Base-by-base conservation (phyloP, 2,113 vertebrate genomes). In the Coreoperca whiteheadi region DNA sequence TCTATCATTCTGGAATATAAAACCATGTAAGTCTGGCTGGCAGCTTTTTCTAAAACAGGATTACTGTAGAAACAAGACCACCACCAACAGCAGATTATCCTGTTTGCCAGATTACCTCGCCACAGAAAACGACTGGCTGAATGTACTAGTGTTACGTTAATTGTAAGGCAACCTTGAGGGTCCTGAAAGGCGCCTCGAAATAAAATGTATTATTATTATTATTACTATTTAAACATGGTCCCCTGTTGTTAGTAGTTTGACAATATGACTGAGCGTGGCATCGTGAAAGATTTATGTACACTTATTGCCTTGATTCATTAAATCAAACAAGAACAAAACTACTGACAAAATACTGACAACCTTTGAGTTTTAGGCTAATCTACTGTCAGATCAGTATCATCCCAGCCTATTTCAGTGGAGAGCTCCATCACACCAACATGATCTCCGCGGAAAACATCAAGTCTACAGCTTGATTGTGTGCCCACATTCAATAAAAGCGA, bases 71-170 rank as follows among this genome's bases (percentile, higher is more conserved):
- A 88, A 77, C 66, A 74, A 39, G 48, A 86, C 79, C 81, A 88
- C 75, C 39, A 79, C 8, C 75, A 77, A 10, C 84, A 79, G 64
- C 83, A 88, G 91, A 91, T 94, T 89, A 93, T 90, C 83, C 57
- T 54, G 77, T 87, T 82, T 87, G 61, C 80, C 82, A 70, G 87
- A 90, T 87, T 80, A 87, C 56, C 70, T 43, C 41, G 60, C 23
- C 41, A 70, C 32, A 86, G 60, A 80, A 57, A 82, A 63, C 20
- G 64, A 80, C 9, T 67, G 77, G 50, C 15, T 60, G 68, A 75
- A 74, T 16, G 34, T 12, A 67, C 67, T n/a, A n/a, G n/a, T n/a
- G n/a, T n/a, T n/a, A n/a, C n/a, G n/a, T n/a, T n/a, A n/a, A n/a
- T n/a, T n/a, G n/a, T n/a, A n/a, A n/a, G n/a, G n/a, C n/a, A n/a